Conservation (phyloP, 2,113 vertebrate genomes). For the Zosterops borbonicus region DNA sequence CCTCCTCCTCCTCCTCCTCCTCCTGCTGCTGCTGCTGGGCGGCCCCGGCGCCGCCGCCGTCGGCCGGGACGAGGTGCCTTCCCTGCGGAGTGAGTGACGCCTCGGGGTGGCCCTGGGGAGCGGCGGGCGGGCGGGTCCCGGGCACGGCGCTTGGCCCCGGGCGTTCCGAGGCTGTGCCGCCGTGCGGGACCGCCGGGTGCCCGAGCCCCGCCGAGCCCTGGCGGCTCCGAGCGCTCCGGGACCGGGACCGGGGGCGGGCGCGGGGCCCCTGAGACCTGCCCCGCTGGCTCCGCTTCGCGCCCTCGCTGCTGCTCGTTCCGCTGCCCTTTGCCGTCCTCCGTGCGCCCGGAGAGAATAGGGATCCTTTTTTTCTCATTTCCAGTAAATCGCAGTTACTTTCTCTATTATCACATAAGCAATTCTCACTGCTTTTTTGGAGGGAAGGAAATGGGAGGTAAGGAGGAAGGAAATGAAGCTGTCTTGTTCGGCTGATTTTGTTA, state of each 20-base stretch:
- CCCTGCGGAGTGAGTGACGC: constrained; percentile 14
- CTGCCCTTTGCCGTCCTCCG: fast-evolving
- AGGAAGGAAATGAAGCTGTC: constrained; percentile 21
- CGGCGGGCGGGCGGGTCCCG: constrained; percentile 3
- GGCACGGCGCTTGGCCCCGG: neutral
- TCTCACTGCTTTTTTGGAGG: neutral
- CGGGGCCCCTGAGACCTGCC: neutral
- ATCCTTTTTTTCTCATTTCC: neutral
- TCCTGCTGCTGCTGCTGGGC: neutral
- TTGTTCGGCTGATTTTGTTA: neutral
- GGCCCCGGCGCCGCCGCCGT: neutral
- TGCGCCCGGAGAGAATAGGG: too few species aligned
- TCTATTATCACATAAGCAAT: neutral
- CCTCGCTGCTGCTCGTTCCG: fast-evolving
- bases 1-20: neutral
- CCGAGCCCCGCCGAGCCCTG: neutral
- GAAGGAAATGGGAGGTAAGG: constrained; percentile 34
- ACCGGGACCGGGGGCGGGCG: neutral
- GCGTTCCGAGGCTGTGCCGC: neutral
- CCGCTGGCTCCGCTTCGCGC: neutral
- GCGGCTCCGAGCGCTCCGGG: neutral
- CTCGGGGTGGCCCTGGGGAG: neutral
- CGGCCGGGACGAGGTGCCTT: neutral
- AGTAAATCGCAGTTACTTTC: neutral
- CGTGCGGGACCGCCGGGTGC: neutral